Conservation (phyloP, 2,797 vertebrate genomes). For the Crocidura indochinensis region DNA sequence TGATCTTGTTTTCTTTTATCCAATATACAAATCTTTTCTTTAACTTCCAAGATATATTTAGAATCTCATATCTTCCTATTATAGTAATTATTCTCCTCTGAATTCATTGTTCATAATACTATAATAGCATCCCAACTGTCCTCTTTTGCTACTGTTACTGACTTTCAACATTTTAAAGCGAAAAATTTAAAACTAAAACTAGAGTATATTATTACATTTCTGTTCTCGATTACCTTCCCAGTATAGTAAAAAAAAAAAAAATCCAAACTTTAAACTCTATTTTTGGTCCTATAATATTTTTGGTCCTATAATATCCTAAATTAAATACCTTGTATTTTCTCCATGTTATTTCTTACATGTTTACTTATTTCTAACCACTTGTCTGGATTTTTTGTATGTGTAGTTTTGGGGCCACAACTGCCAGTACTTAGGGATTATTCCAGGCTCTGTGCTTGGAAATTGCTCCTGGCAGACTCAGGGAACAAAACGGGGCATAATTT, state of each 20-base stretch:
- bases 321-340: neutral
- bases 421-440: no score
- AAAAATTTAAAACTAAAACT: slow-evolving; percentile 26
- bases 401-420: no score
- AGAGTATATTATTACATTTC: neutral
- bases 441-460: no score
- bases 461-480: no score
- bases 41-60: neutral
- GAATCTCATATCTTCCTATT: neutral
- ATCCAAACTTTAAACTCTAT: neutral
- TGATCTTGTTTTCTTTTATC: neutral
- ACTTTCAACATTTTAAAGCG: neutral
- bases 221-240: neutral
- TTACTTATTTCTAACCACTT: no score
- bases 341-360: neutral
- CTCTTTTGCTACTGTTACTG: neutral
- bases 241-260: neutral
- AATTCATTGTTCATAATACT: no score
- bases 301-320: neutral
- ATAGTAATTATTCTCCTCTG: neutral
- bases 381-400: neutral
- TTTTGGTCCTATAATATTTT: neutral
- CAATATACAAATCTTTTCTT: neutral
- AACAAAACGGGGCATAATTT: no score
- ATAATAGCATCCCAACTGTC: neutral